Base-by-base conservation (phyloP, 1,140 invertebrate genomes). In the Pogonomyrmex barbatus region DNA sequence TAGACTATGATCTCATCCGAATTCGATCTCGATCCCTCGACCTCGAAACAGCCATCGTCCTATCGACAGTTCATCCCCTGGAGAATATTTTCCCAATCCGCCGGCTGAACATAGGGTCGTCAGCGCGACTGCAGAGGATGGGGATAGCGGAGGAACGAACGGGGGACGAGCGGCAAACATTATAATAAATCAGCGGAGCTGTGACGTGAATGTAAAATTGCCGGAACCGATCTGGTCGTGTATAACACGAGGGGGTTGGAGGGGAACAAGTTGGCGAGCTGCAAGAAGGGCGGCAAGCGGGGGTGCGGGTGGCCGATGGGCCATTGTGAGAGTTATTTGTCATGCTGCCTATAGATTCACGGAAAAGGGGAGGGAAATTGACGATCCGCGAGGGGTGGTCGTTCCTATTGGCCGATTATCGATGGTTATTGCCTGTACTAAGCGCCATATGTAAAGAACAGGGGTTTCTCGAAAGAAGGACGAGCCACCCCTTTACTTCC, bases 281-380 rank as follows among this genome's bases (percentile, higher is more conserved):
- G 86, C 76, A 71, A 75, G 85, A 73, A 87, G 67, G 50, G 50
- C 60, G 56, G 67, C 33, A 62, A 54, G 75, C 62, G 86, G 82
- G 75, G 58, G 82, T 87, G 81, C 77, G 88, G 83, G 84, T 76
- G 81, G 81, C 12, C 88, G 88, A 94, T 93, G 91, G 92, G 75
- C 93, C 92, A 94, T 94, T 94, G 93, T 94, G 91, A 93, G 89
- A 93, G 92, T 94, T 94, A 95, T 95, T 95, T 95, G 94, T 95
- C 94, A 95, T 94, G 90, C 92, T 92, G 90, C 88, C 92, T 93
- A 88, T 86, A 89, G 92, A 92, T 93, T 88, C 92, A 92, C 91
- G 88, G 89, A 91, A 75, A 54, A 12, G 68, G 87, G 88, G 76
- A 91, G 87, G 17, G 88, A 90, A 83, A 90, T n/a, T 87, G 88